Base-by-base conservation (phyloP, 2,113 vertebrate species). In the Pituophis catenifer region DNA sequence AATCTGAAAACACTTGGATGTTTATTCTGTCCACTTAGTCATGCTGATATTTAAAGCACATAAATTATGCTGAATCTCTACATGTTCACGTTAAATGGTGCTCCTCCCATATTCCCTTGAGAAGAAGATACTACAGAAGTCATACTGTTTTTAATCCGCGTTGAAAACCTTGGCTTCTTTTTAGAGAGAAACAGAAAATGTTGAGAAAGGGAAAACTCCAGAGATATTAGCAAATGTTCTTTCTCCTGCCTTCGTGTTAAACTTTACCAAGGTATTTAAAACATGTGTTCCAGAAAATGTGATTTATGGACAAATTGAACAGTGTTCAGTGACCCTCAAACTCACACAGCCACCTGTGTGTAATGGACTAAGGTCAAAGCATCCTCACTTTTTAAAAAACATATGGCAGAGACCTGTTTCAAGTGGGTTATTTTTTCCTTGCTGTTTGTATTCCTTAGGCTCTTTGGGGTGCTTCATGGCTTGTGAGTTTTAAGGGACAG, bases 201-300 rank as follows among this genome's bases (percentile, higher is more conserved):
- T 81, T 8, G 50, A 48, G 5, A 33, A 33, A 26, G 33, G 19
- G 12, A 2, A 38, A 17, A 3, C 11, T 57, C 65, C 92, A 90
- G 92, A 33, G 94, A 93, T 6, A 15, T 9, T 53, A 3, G 52
- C 1, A 94, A 93, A 11, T 0, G 54, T 59, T 87, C 1, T 95
- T 90, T 88, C 57, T 62, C 23, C 23, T 52, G n/a, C 21, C 19
- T 1, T 1, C 13, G 53, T 75, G 4, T 0, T 15, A 26, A 38
- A 6, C 1, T 57, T 85, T 55, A 23, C 19, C 38, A 58, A 92
- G 81, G 3, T 4, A 94, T 94, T 96, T 93, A 95, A 85, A 48
- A 94, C 85, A 89, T 13, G 10, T 33, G 57, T 59, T 91, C 95
- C 81, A 90, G 65, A 90, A 93, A 93, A 93, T 33, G 92, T 93